Evolutionary conservation across 1,140 invertebrate species (phyloP).

Genomic region (Holotrichia oblita): DNA sequence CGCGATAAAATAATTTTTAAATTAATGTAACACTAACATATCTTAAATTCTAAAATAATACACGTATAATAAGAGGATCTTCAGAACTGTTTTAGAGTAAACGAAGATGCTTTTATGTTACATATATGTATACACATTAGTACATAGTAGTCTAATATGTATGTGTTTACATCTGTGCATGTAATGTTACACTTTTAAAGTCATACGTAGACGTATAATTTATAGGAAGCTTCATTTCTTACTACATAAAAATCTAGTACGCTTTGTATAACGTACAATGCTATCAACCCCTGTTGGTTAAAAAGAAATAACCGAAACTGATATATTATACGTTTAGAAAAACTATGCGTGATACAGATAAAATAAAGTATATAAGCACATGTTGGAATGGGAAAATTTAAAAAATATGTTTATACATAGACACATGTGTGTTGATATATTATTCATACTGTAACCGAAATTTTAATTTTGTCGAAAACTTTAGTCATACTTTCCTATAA

Average conservation of each 20-base stretch:
- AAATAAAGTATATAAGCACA: neutral
- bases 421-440: neutral
- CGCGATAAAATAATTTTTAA: neutral
- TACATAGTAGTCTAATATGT: too few species aligned
- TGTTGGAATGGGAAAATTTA: neutral
- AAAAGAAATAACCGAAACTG: neutral
- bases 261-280: neutral
- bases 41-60: too few species aligned
- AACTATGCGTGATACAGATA: neutral
- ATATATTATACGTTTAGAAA: neutral
- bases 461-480: too few species aligned
- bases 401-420: constrained; percentile 1
- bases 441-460: neutral
- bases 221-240: neutral
- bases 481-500: too few species aligned
- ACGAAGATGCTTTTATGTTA: neutral
- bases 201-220: neutral
- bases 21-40: too few species aligned
- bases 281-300: neutral
- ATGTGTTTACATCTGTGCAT: too few species aligned
- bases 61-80: too few species aligned
- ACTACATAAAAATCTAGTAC: too few species aligned
- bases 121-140: too few species aligned
- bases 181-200: neutral
- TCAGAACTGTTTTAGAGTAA: neutral